Conservation (phyloP, 2,113 vertebrate genomes). For the Chionomys nivalis region DNA sequence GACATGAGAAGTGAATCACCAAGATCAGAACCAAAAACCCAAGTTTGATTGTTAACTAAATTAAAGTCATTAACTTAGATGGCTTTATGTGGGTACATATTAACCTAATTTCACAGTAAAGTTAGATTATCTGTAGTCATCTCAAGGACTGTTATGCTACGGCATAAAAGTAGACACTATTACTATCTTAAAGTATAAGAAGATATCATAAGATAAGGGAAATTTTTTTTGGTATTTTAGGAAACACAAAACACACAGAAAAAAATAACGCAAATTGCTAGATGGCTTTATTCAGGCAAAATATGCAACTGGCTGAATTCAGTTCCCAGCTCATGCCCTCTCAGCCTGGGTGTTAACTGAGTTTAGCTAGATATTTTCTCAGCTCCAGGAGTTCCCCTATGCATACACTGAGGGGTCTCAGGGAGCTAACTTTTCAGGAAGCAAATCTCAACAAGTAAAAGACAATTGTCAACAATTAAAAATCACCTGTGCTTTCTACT, state of each 20-base stretch:
- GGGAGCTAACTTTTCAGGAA: neutral
- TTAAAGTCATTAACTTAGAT: neutral
- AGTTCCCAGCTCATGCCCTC: neutral
- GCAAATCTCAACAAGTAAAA: neutral
- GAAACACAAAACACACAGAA: neutral
- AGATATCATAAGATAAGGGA: neutral
- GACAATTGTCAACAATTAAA: neutral
- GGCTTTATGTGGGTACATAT: neutral
- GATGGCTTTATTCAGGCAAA: neutral
- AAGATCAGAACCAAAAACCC: neutral
- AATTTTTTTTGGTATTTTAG: neutral
- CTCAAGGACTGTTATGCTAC: conserved; percentile 10
- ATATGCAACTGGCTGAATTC: neutral
- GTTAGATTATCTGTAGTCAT: neutral
- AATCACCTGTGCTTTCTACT: neutral
- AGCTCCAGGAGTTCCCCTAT: no score
- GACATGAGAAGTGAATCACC: neutral
- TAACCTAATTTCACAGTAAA: neutral
- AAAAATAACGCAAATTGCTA: neutral
- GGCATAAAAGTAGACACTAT: neutral
- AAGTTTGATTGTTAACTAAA: neutral
- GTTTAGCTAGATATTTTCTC: neutral
- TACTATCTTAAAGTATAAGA: neutral
- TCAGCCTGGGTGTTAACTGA: neutral
- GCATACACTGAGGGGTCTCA: no score